Percentiles rank a stretch among this genome's conserved stretches.
These are phyloP conservation scores for Sterrhoptilus dennistouni DNA, from an alignment of 2,113 vertebrate species.

Conservation along the genomic window DNA sequence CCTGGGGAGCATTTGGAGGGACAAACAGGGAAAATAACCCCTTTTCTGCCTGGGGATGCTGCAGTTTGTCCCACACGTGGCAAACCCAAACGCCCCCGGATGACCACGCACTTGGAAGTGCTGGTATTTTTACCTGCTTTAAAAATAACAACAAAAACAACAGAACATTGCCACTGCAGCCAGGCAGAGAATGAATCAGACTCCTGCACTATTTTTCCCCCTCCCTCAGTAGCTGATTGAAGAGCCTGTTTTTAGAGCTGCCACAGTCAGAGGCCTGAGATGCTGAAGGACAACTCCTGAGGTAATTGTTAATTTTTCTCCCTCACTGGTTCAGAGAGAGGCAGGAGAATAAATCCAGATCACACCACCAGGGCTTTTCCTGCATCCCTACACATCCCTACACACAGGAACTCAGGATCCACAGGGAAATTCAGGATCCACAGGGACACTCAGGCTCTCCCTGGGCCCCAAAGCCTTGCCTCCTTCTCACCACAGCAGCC, in stretches of 20 bases:
- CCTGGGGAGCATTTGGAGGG: not conserved
- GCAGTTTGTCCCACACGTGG: not conserved
- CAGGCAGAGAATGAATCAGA: conserved; percentile 51
- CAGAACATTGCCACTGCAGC: conserved; percentile 18
- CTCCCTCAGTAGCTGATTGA: not conserved
- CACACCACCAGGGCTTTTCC: not conserved
- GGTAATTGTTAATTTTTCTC: not conserved
- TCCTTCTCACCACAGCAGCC: not conserved
- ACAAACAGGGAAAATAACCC: not conserved
- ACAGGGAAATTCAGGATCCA: not conserved
- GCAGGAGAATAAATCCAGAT: not conserved
- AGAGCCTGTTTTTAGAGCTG: conserved; percentile 17
- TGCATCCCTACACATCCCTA: not conserved
- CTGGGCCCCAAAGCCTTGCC: not conserved
- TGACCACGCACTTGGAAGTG: not conserved
- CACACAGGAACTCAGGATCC: accelerated
- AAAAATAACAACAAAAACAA: conserved; percentile 70
- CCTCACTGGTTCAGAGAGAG: not conserved
- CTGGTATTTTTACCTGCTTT: conserved; percentile 59
- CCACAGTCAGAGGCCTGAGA: not conserved
- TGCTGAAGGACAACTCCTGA: not conserved
- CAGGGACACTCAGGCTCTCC: accelerated
- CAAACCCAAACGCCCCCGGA: conserved; percentile 1
- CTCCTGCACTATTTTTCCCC: conserved; percentile 8
- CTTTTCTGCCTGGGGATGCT: not conserved